These are phyloP conservation scores for Anguilla anguilla DNA, from an alignment of 2,797 vertebrate species.

Conservation along the genomic window DNA sequence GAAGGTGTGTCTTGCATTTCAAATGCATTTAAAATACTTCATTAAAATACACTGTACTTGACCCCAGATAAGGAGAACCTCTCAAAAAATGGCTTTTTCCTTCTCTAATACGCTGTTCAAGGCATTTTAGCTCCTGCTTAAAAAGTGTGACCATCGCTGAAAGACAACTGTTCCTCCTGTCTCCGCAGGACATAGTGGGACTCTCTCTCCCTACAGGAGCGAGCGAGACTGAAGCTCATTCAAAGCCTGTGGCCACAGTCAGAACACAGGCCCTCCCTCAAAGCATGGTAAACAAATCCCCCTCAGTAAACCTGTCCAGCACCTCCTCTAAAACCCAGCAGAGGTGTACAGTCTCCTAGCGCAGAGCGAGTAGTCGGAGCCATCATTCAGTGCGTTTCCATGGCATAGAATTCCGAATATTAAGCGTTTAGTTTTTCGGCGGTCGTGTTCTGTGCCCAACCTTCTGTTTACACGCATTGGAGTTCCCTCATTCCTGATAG, in stretches of 20 bases:
- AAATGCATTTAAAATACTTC: background rate
- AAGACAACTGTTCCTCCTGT: slow-evolving; percentile 44
- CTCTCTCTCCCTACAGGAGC: slow-evolving; percentile 52
- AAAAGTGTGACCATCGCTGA: background rate
- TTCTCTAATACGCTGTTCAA: background rate
- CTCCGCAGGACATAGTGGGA: slow-evolving; percentile 62
- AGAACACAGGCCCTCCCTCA: slow-evolving; percentile 57
- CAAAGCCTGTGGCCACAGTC: slow-evolving; percentile 54
- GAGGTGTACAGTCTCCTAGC: slow-evolving; percentile 73
- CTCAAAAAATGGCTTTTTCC: background rate
- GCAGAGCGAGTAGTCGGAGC: slow-evolving; percentile 45
- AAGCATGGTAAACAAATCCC: slow-evolving; percentile 72
- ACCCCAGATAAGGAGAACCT: background rate
- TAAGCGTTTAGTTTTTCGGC: slow-evolving; percentile 6
- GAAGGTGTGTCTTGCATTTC: background rate
- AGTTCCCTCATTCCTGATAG: slow-evolving; percentile 26
- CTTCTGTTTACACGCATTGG: slow-evolving; percentile 9
- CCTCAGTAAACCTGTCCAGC: slow-evolving; percentile 56
- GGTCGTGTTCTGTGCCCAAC: background rate
- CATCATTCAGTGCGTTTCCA: slow-evolving; percentile 64
- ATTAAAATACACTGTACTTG: background rate
- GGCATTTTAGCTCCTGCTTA: background rate
- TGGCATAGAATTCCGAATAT: slow-evolving; percentile 49
- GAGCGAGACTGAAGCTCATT: slow-evolving; percentile 54
- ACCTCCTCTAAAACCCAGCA: slow-evolving; percentile 56